A percentile compares a stretch with the other conserved stretches of the same genome.
Conservation (phyloP, 2,888 invertebrate species). For the Oscheius sp. region DNA sequence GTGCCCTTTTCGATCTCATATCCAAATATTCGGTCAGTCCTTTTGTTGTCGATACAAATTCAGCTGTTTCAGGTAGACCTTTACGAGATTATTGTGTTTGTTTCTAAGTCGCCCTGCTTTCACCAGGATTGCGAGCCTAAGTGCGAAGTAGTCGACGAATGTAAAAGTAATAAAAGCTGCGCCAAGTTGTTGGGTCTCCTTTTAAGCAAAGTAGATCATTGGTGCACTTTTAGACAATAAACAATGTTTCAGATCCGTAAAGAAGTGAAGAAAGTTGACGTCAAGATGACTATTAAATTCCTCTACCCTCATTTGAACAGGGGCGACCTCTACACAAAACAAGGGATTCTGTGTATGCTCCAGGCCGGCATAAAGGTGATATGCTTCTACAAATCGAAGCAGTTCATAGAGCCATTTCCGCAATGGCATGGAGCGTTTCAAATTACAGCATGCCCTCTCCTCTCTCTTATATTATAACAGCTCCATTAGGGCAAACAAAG, state of each 20-base stretch:
- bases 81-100: conserved; percentile 72
- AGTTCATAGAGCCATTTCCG: conserved; percentile 15
- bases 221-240: not conserved
- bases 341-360: conserved; percentile 73
- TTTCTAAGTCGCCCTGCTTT: conserved; percentile 73
- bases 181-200: conserved; percentile 72
- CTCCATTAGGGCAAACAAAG: conserved; percentile 28
- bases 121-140: conserved; percentile 73
- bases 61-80: conserved; percentile 65
- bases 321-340: conserved; percentile 73
- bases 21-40: conserved; percentile 71
- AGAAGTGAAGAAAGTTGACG: conserved; percentile 73
- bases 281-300: conserved; percentile 73
- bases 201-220: conserved; percentile 60
- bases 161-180: conserved; percentile 72
- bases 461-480: conserved; percentile 30
- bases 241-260: conserved; percentile 64
- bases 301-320: conserved; percentile 73
- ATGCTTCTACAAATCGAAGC: conserved; percentile 12
- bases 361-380: conserved; percentile 67
- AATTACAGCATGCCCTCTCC: conserved; percentile 23
- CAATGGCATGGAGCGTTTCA: conserved; percentile 17
- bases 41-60: too few relatives aligned
- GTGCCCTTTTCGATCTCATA: conserved; percentile 72
- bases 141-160: conserved; percentile 73